Evolutionary conservation across 2,888 invertebrate species (phyloP), one percentile per base, ranked within the genome.

Genomic region (Philhelius pedissequus): DNA sequence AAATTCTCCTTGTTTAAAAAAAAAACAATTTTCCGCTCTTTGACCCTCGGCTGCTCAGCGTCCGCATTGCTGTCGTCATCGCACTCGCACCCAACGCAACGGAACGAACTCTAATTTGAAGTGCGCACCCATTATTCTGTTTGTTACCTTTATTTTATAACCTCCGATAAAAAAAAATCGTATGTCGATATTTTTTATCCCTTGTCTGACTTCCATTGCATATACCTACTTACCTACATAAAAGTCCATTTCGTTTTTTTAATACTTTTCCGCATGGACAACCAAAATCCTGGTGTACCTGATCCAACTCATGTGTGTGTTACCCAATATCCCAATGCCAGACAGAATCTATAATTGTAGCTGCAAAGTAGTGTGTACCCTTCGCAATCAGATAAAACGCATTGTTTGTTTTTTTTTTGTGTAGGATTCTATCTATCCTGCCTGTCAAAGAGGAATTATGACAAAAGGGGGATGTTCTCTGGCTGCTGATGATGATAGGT

Each of bases 251-350:
- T 38, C 25, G 2, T 9, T 5, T 20, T n/a, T 75, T 64, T 62
- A 78, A 82, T 78, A 52, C 64, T 40, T 71, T 84, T 84, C 84
- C 84, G 80, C 80, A 80, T 80, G 84, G 75, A 70, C 84, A 80
- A 80, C 84, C 84, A 71, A 84, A 84, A 80, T 84, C 84, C 80
- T 80, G 84, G 84, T 84, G 71, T 84, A 80, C 84, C 80, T 84
- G 80, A 84, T 80, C 80, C 80, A 60, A 73, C 78, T 60, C 66
- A 58, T 48, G 60, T 74, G 71, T 79, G 71, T 62, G 78, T 52
- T 78, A 79, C 70, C 54, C 80, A 60, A 81, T 78, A 74, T 64
- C 60, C 64, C 30, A 48, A 74, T 64, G 54, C 64, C 30, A 48
- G 48, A n/a, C 64, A 45, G 64, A 64, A 64, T 64, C 64, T 64